Conservation (phyloP, 2,888 invertebrate genomes). For the Drosophila mettleri region DNA sequence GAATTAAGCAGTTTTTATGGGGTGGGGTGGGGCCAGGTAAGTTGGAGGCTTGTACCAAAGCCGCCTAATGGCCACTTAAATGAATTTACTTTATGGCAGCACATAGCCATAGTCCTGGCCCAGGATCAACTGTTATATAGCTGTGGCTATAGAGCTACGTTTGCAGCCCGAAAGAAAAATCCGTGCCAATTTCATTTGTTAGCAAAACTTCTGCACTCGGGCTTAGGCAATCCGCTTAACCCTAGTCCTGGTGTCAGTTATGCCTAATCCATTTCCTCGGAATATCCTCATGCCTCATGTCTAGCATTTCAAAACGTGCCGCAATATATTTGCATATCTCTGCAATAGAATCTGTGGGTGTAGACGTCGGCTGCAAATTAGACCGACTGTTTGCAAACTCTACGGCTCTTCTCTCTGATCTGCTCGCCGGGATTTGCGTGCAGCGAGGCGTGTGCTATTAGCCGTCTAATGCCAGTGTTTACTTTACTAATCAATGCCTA, state of each 20-base stretch:
- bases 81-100: conserved; percentile 68
- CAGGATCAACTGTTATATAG: conserved; percentile 51
- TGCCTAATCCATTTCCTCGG: conserved; percentile 53
- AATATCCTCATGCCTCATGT: conserved; percentile 28
- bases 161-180: conserved; percentile 42
- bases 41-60: conserved; percentile 39
- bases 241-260: conserved; percentile 44
- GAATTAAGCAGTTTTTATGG: conserved; percentile 70
- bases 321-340: conserved; percentile 50
- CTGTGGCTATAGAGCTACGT: conserved; percentile 18
- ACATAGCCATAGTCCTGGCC: conserved; percentile 12
- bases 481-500: conserved; percentile 54
- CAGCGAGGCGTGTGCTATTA: conserved; percentile 60
- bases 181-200: conserved; percentile 72
- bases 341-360: conserved; percentile 29
- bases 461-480: conserved; percentile 53
- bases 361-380: conserved; percentile 61
- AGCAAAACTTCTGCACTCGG: conserved; percentile 44
- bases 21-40: conserved; percentile 15
- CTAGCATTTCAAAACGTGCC: conserved; percentile 54
- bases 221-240: conserved; percentile 70
- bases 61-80: conserved; percentile 74
- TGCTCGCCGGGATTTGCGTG: conserved; percentile 16
- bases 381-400: conserved; percentile 73
- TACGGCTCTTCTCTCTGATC: conserved; percentile 36